Conservation (phyloP, 2,888 invertebrate species). For the Xylocampa areola region DNA sequence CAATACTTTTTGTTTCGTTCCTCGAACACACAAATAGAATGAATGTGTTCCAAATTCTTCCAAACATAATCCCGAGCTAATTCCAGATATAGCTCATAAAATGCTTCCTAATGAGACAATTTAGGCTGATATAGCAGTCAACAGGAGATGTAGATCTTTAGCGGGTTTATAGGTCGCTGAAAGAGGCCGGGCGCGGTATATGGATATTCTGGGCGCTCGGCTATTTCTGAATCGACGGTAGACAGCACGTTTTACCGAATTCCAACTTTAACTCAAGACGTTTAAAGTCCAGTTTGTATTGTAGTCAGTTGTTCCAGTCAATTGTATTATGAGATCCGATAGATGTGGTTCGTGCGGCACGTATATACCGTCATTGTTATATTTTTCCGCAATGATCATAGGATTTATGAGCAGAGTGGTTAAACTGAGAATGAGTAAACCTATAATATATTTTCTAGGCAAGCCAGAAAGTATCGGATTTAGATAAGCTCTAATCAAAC, state of each 20-base stretch:
- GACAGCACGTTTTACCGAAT: slow-evolving; percentile 13
- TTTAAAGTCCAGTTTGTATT: slow-evolving; percentile 44
- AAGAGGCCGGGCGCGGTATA: slow-evolving; percentile 49
- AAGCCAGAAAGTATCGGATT: no score
- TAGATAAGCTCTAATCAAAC: not conserved
- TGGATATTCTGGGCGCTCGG: slow-evolving; percentile 57
- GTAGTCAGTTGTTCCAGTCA: slow-evolving; percentile 24
- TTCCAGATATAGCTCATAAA: slow-evolving; percentile 29
- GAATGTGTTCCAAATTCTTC: slow-evolving; percentile 31
- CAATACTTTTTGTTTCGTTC: not conserved
- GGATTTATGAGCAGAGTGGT: not conserved
- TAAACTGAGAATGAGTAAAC: not conserved
- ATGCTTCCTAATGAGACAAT: slow-evolving; percentile 31
- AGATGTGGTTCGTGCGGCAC: slow-evolving; percentile 39
- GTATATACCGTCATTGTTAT: slow-evolving; percentile 36
- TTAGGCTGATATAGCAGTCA: slow-evolving; percentile 25
- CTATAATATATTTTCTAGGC: no score
- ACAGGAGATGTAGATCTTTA: slow-evolving; percentile 33
- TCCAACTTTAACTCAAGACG: slow-evolving; percentile 28
- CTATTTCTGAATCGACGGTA: slow-evolving; percentile 49
- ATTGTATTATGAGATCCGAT: slow-evolving; percentile 34
- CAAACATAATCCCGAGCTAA: slow-evolving; percentile 16
- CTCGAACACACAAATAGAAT: slow-evolving; percentile 24
- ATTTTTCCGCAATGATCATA: slow-evolving; percentile 23
- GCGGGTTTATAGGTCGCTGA: slow-evolving; percentile 56